phyloP scores from a whole-genome alignment of 2,797 vertebrate species.

The Philypnodon macrostomus region DNA sequence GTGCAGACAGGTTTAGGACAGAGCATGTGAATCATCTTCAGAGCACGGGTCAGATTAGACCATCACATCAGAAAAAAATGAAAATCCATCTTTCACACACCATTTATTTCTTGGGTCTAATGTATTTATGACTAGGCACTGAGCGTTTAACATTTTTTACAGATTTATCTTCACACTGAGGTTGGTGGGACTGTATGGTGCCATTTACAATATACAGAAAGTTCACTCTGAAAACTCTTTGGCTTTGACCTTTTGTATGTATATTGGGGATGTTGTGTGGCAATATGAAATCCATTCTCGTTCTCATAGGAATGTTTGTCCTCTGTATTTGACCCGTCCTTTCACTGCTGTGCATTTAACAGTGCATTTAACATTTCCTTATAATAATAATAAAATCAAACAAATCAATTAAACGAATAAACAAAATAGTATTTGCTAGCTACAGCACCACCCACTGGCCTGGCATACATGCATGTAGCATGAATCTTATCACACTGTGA shows the following conservation, averaged over 20 bases:
- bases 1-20: constrained; percentile 78
- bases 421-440: too few species aligned
- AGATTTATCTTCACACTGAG: constrained; percentile 8
- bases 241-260: neutral
- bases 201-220: too few species aligned
- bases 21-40: constrained; percentile 66
- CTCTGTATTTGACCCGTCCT: too few species aligned
- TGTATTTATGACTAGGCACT: constrained; percentile 12
- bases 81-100: constrained; percentile 30
- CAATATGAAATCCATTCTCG: too few species aligned
- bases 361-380: too few species aligned
- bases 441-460: too few species aligned
- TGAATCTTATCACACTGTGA: neutral
- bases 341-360: too few species aligned
- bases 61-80: constrained; percentile 60
- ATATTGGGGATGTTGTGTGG: neutral
- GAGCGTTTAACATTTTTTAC: constrained; percentile 7
- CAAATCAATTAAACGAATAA: too few species aligned
- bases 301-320: too few species aligned
- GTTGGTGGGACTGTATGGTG: too few species aligned
- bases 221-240: neutral
- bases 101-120: constrained; percentile 22
- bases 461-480: too few species aligned
- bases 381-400: too few species aligned
- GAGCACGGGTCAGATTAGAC: constrained; percentile 72